Evolutionary conservation across 2,888 invertebrate genomes (phyloP), one percentile per base, ranked within the genome.

Genomic region (Pyrrhosoma nymphula): DNA sequence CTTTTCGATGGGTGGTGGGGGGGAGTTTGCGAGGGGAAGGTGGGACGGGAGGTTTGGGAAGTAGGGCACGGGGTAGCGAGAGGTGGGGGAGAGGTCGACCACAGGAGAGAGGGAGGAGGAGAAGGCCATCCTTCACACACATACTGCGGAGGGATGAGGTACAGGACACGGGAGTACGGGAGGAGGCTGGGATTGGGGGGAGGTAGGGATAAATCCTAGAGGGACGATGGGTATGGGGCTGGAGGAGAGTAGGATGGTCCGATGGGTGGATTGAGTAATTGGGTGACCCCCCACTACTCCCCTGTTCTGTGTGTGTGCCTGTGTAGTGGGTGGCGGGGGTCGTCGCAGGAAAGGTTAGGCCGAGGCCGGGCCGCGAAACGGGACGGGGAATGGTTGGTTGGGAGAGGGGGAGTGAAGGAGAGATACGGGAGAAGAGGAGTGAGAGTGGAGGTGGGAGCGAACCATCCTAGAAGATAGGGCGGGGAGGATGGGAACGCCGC

Each of bases 381-480:
- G 16, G 14, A 18, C 6, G n/a, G n/a, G n/a, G n/a, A n/a, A n/a
- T n/a, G 12, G 10, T 30, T 1, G 16, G 82, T n/a, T n/a, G 82
- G 30, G 35, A 0, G 35, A 14, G 35, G 82, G 14, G 35, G 16
- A 30, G 35, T 35, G 82, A 69, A 14, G n/a, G n/a, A n/a, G 69
- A n/a, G 69, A 20, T 60, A 20, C 3, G 35, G 26, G 12, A 18
- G 16, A 14, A n/a, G 82, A 26, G 82, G 35, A 3, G 35, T 0
- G 16, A 30, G 30, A 10, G 12, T 2, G 12, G 18, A 23, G 82
- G 82, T 30, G 82, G 82, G 35, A n/a, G 69, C 10, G 16, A 16
- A 35, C 35, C 16, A 82, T 82, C 82, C 82, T 82, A 82, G 82
- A 35, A 82, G 82, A 82, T 82, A 35, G 82, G 82, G 35, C 82